Conservation (phyloP, 2,113 vertebrate genomes). For the Notechis scutatus region DNA sequence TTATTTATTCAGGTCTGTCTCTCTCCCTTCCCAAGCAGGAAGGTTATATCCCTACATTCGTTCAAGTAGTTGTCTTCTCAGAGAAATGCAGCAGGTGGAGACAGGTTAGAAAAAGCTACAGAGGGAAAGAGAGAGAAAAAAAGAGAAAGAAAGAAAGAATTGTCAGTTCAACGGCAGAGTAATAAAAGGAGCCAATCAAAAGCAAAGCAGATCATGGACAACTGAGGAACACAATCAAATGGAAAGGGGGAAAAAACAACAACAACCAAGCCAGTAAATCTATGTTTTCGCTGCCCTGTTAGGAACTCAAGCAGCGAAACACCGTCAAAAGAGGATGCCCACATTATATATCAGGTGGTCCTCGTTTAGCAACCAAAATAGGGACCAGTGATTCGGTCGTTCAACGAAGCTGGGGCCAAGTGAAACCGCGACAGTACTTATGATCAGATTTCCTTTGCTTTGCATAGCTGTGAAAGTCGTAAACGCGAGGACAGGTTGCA, state of each 20-base stretch:
- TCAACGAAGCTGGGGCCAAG: not conserved
- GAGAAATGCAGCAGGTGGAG: conserved; percentile 81
- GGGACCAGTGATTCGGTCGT: not conserved
- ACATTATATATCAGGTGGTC: conserved; percentile 30
- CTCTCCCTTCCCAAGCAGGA: conserved; percentile 61
- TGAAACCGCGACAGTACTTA: not conserved
- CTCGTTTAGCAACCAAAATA: not conserved
- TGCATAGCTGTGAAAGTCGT: not conserved
- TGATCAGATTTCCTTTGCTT: not conserved
- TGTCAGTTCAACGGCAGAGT: conserved; percentile 49
- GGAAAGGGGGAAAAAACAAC: not conserved
- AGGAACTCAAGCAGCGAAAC: not conserved
- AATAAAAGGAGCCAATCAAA: conserved; percentile 39
- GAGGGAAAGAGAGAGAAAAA: conserved; percentile 56
- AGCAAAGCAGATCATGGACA: conserved; percentile 30
- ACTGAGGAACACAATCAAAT: conserved; percentile 14
- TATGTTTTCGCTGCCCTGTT: not conserved
- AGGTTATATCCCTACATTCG: conserved; percentile 82
- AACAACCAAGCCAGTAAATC: not conserved
- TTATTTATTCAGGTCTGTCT: conserved; percentile 58
- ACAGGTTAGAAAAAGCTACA: conserved; percentile 99
- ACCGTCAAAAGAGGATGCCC: conserved; percentile 13
- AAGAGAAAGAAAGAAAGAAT: conserved; percentile 40
- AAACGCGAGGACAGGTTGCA: not conserved
- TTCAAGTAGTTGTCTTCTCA: conserved; percentile 90